A percentile compares a stretch with the other conserved stretches of the same genome.
These are phyloP conservation scores for Onychomys leucogaster DNA, from an alignment of 2,797 vertebrate species.

Conservation along the genomic window DNA sequence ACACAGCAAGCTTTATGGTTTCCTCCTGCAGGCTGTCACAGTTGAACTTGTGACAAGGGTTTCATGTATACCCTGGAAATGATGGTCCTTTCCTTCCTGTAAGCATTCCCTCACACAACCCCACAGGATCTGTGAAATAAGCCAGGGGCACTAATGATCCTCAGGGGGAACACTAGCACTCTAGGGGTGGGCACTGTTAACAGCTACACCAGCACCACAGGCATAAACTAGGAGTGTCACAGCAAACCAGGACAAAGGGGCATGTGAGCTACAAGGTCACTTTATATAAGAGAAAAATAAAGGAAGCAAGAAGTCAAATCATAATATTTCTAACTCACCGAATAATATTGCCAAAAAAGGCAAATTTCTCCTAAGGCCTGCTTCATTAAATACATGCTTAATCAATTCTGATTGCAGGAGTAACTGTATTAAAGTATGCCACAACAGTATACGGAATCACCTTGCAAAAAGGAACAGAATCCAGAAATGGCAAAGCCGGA, in stretches of 20 bases:
- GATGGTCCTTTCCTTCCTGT: background rate
- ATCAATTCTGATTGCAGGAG: slow-evolving; percentile 23
- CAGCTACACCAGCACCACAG: background rate
- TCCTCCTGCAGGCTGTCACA: background rate
- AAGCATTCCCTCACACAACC: too few relatives aligned
- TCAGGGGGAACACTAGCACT: background rate
- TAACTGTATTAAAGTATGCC: background rate
- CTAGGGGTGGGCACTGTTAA: background rate
- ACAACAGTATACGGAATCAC: background rate
- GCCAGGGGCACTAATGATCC: background rate
- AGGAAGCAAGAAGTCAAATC: background rate
- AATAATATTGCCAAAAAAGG: background rate
- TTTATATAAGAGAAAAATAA: background rate
- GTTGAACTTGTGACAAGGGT: background rate
- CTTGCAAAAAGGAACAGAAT: background rate
- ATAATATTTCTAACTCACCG: background rate
- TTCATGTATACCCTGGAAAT: background rate
- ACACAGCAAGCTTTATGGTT: background rate
- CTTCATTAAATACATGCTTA: background rate
- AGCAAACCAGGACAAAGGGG: background rate
- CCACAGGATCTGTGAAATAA: background rate
- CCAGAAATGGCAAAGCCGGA: background rate
- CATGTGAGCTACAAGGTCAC: background rate
- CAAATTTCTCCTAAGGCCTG: background rate
- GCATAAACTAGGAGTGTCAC: background rate